A percentile compares a stretch with the other conserved stretches of the same genome.
phyloP scores from a whole-genome alignment of 2,113 vertebrate species.

The Lamprologus ornatipinnis region DNA sequence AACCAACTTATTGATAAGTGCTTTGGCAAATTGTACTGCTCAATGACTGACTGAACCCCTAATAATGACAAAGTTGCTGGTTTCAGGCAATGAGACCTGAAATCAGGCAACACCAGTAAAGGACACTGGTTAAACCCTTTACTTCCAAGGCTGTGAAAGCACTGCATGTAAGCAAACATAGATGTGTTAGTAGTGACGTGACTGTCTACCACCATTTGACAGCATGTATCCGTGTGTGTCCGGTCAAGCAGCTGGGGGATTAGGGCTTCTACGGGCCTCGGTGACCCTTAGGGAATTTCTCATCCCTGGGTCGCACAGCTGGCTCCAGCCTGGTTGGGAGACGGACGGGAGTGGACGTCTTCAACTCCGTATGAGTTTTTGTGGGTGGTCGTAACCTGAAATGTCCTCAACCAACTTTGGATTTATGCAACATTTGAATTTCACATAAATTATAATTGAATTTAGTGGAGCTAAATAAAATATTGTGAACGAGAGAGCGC shows the following conservation, averaged over 20 bases:
- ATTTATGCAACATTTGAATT: background rate
- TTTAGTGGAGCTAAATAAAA: background rate
- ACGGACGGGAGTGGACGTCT: background rate
- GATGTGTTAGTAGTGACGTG: background rate
- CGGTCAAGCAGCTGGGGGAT: conserved; percentile 32
- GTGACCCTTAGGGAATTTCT: conserved; percentile 13
- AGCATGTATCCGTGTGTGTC: background rate
- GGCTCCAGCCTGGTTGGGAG: background rate
- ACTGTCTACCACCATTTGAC: background rate
- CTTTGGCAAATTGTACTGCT: background rate
- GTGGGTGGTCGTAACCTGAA: background rate
- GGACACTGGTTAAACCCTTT: background rate
- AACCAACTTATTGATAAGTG: background rate
- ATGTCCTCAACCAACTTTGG: background rate
- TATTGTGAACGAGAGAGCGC: background rate
- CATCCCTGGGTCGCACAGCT: conserved; percentile 40
- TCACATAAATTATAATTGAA: background rate
- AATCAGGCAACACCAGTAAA: background rate
- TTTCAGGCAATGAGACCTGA: background rate
- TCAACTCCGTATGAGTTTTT: background rate
- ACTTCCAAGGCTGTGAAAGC: background rate
- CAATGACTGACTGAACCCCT: background rate
- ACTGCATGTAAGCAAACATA: background rate
- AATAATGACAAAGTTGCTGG: background rate
- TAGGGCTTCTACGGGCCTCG: conserved; percentile 14